Percentiles rank a stretch among this genome's conserved stretches.
Conservation (phyloP, 2,113 vertebrate genomes). For the Formicarius rufipectus region DNA sequence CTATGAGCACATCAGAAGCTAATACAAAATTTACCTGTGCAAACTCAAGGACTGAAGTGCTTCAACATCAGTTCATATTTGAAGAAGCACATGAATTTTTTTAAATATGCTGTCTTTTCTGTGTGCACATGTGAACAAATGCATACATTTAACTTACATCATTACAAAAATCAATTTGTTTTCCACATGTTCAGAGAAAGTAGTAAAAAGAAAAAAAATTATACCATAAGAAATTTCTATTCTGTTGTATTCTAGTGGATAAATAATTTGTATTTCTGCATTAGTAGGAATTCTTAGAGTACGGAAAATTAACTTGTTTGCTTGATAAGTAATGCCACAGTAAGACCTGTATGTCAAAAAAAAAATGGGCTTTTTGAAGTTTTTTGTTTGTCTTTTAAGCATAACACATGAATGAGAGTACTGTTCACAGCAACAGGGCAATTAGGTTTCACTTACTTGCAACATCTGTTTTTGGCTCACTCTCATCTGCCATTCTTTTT, state of each 20-base stretch:
- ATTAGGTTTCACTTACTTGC: conserved; percentile 74
- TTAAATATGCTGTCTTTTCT: not conserved
- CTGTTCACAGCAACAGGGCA: not conserved
- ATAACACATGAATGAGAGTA: not conserved
- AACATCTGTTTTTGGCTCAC: conserved; percentile 73
- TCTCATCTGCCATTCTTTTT: conserved; percentile 77
- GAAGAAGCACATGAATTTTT: not conserved
- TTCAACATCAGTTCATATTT: not conserved
- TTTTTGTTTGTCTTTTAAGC: not conserved
- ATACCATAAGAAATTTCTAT: not conserved
- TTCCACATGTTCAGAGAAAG: not conserved
- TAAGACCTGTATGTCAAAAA: not conserved
- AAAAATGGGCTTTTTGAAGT: not conserved
- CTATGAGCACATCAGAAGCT: not conserved
- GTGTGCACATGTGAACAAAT: not conserved
- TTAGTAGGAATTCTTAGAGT: not conserved
- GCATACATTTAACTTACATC: not conserved
- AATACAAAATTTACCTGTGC: not conserved
- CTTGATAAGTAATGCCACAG: not conserved
- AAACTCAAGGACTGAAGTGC: not conserved
- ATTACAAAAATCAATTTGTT: not conserved
- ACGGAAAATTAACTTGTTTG: not conserved
- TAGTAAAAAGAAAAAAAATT: not conserved
- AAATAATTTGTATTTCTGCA: not conserved
- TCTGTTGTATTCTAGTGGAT: not conserved